Evolutionary conservation across 1,140 invertebrate genomes (phyloP).

Genomic region (Uloborus diversus): DNA sequence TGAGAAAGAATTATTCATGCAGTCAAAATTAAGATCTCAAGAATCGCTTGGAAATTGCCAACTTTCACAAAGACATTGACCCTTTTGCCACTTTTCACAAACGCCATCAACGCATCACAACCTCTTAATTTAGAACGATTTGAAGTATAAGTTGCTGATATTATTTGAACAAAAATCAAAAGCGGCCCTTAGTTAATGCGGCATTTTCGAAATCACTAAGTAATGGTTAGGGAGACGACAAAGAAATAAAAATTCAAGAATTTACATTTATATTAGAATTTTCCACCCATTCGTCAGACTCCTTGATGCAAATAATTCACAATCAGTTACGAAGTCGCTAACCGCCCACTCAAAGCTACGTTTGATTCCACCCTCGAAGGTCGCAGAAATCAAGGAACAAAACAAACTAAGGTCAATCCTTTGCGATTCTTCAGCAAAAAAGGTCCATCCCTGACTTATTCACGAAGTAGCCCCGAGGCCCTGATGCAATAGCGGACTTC

Average conservation of each 20-base stretch:
- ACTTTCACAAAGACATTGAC: too few species aligned
- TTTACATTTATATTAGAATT: slow-evolving; percentile 40
- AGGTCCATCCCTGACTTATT: neutral
- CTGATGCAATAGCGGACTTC: slow-evolving; percentile 6
- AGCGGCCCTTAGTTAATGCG: too few species aligned
- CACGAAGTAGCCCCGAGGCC: slow-evolving; percentile 14
- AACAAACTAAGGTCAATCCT: slow-evolving; percentile 12
- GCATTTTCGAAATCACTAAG: too few species aligned
- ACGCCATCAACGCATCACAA: too few species aligned
- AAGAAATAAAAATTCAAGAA: slow-evolving; percentile 26
- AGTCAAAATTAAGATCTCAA: too few species aligned
- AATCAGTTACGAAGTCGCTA: slow-evolving; percentile 12
- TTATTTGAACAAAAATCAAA: too few species aligned
- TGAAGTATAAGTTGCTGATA: too few species aligned
- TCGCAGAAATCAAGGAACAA: slow-evolving; percentile 29
- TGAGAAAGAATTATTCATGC: too few species aligned
- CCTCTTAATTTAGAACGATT: too few species aligned
- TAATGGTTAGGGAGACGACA: too few species aligned
- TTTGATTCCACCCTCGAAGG: slow-evolving; percentile 23
- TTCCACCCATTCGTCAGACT: neutral
- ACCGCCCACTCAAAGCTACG: slow-evolving; percentile 18
- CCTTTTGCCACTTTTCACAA: too few species aligned
- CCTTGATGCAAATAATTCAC: neutral
- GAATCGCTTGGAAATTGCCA: too few species aligned
- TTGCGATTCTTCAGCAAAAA: neutral